Conservation (phyloP, 2,113 vertebrate species). For the Abramis brama region DNA sequence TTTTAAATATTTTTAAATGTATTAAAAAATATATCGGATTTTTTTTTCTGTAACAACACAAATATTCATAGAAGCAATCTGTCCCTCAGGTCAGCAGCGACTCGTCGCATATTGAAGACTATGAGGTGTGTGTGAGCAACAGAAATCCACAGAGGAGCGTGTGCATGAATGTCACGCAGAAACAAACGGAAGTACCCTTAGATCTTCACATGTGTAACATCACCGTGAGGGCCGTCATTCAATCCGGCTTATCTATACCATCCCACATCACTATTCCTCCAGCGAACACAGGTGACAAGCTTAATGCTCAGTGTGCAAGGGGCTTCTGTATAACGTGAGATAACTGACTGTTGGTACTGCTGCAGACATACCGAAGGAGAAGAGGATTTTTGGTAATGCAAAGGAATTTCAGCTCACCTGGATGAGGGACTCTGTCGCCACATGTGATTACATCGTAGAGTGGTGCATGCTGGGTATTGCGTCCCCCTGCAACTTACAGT, state of each 20-base stretch:
- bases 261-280: conserved; percentile 59
- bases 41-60: not conserved
- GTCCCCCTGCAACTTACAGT: conserved; percentile 52
- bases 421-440: conserved; percentile 38
- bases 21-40: not conserved
- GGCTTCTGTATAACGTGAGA: not conserved
- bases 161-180: conserved; percentile 38
- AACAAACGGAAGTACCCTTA: conserved; percentile 50
- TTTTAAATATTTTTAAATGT: not conserved
- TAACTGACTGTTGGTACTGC: not conserved
- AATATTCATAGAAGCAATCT: not conserved
- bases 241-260: conserved; percentile 6
- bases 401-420: conserved; percentile 64
- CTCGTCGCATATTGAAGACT: conserved; percentile 43
- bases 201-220: conserved; percentile 58
- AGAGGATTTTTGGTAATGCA: conserved; percentile 48
- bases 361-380: not conserved
- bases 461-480: conserved; percentile 61
- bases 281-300: conserved; percentile 35
- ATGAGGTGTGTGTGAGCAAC: conserved; percentile 59
- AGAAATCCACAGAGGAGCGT: conserved; percentile 3
- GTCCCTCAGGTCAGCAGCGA: conserved; percentile 30
- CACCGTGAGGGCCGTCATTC: conserved; percentile 56
- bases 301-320: not conserved
- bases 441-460: conserved; percentile 69